Evolutionary conservation across 1,140 invertebrate species (phyloP).

Genomic region (Phocides pigmalion): DNA sequence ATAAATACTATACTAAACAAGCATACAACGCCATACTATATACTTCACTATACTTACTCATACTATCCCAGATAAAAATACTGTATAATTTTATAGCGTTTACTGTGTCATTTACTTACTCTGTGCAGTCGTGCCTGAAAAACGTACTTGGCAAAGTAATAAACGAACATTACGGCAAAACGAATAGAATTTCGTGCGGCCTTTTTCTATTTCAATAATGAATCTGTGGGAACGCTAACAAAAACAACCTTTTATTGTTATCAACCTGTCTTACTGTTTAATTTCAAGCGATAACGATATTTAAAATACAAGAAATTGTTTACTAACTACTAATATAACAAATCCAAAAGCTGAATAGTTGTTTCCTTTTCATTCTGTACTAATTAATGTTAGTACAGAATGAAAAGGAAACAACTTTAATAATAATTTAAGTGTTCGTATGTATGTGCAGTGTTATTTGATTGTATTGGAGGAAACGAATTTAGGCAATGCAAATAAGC

Average conservation of each 20-base stretch:
- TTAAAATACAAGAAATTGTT: not conserved
- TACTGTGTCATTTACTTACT: not conserved
- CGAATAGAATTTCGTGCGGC: conserved; percentile 1
- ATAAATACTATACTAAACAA: too few relatives aligned
- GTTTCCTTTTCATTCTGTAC: too few relatives aligned
- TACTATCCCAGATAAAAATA: too few relatives aligned
- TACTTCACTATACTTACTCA: too few relatives aligned
- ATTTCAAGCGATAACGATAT: not conserved
- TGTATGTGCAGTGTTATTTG: too few relatives aligned
- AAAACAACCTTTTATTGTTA: not conserved
- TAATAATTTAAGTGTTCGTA: too few relatives aligned
- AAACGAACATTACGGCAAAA: not conserved
- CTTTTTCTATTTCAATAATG: conserved; percentile 6
- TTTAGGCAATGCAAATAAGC: too few relatives aligned
- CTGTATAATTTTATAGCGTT: not conserved
- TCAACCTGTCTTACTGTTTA: not conserved
- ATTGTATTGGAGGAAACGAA: too few relatives aligned
- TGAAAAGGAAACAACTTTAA: too few relatives aligned
- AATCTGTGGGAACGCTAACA: not conserved
- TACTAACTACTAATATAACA: not conserved
- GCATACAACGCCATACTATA: too few relatives aligned
- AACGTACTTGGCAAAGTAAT: conserved; percentile 5
- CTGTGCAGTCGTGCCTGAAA: not conserved
- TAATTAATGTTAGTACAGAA: too few relatives aligned
- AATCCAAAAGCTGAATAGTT: too few relatives aligned